These are phyloP conservation scores for Himalopsyche phryganea DNA, from an alignment of 1,140 invertebrate genomes.

Conservation along the genomic window DNA sequence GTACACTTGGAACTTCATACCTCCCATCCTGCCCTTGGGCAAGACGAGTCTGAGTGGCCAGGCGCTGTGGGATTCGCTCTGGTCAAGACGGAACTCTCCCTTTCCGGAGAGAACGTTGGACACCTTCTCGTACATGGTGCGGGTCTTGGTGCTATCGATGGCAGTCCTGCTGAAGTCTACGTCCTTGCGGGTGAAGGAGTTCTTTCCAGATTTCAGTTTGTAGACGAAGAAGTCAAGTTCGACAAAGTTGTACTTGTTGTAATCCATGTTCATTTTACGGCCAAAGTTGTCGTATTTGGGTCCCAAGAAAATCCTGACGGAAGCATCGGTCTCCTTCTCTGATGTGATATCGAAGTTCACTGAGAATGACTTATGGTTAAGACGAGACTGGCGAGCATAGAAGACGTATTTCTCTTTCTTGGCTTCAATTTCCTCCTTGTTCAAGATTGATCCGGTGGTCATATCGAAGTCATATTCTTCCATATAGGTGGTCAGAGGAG, in stretches of 20 bases:
- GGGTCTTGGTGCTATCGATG: conserved; percentile 43
- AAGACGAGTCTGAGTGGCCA: conserved; percentile 59
- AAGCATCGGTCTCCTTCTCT: conserved; percentile 47
- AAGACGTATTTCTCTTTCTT: conserved; percentile 31
- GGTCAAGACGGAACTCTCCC: conserved; percentile 46
- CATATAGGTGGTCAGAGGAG: conserved; percentile 67
- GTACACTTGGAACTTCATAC: conserved; percentile 56
- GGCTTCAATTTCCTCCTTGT: conserved; percentile 38
- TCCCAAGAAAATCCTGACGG: conserved; percentile 56
- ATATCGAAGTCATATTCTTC: conserved; percentile 66
- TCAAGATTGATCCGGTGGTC: background rate
- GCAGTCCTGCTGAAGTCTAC: conserved; percentile 50
- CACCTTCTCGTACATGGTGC: conserved; percentile 38
- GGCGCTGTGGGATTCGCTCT: conserved; percentile 52
- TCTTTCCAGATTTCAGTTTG: conserved; percentile 54
- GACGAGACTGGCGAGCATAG: conserved; percentile 46
- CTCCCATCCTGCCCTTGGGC: conserved; percentile 57
- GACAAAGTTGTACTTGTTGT: conserved; percentile 53
- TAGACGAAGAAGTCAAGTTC: conserved; percentile 56
- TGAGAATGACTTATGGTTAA: conserved; percentile 64
- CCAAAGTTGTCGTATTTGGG: conserved; percentile 53
- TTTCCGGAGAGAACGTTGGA: conserved; percentile 42
- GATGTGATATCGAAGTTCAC: conserved; percentile 51
- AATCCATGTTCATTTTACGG: conserved; percentile 50
- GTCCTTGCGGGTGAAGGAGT: conserved; percentile 54